Evolutionary conservation across 2,113 vertebrate species (phyloP).

Genomic region (Chaetops frenatus): DNA sequence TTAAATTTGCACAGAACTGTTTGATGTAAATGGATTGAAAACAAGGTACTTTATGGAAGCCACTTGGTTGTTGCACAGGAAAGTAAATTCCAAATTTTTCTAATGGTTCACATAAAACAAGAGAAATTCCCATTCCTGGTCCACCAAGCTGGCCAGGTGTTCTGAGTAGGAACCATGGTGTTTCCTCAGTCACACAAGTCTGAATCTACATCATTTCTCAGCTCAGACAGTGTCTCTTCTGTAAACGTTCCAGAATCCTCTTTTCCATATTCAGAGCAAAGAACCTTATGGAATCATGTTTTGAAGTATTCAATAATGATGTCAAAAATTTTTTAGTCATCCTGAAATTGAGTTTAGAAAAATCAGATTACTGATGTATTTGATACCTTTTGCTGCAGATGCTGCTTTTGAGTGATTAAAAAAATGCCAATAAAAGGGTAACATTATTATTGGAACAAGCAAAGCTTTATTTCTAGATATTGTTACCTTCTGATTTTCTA

Average conservation of each 20-base stretch:
- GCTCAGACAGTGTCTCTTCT: background rate
- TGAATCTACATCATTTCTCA: background rate
- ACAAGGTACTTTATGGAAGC: background rate
- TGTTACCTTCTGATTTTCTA: background rate
- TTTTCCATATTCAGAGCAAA: constrained; percentile 75
- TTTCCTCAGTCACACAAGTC: background rate
- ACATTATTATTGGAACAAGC: background rate
- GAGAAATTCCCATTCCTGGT: constrained; percentile 67
- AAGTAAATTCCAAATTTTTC: background rate
- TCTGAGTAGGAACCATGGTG: constrained; percentile 69
- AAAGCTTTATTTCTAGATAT: background rate
- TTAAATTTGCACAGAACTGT: background rate
- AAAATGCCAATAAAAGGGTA: background rate
- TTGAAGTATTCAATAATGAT: background rate
- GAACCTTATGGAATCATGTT: constrained; percentile 57
- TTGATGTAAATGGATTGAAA: background rate
- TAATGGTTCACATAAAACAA: background rate
- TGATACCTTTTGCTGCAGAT: background rate
- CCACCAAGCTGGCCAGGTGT: constrained; percentile 79
- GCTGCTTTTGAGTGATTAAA: background rate
- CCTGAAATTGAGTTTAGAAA: background rate
- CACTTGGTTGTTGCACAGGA: background rate
- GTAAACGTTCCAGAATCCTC: background rate
- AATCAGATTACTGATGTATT: background rate
- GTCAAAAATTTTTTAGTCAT: background rate